Evolutionary conservation across 2,113 vertebrate species (phyloP), one percentile per base, ranked within the genome.

Genomic region (Cyphomyrus plagiostoma): DNA sequence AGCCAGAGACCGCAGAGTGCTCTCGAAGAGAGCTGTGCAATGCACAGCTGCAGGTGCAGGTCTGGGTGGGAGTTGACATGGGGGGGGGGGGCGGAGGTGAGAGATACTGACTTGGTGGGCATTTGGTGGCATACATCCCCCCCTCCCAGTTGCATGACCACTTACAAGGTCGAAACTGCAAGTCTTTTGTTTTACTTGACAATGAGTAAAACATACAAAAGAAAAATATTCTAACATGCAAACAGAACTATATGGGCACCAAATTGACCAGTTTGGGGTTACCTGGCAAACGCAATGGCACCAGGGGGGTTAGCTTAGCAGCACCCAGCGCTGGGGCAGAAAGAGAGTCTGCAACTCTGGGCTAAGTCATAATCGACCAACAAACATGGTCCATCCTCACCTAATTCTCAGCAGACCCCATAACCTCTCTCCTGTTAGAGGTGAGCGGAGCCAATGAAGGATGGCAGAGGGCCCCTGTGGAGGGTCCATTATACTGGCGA

Each of bases 1-100:
- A 49, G 89, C 89, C 89, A 88, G 39, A 87, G 53, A 88, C 89
- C 89, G 42, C 87, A 90, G 87, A 70, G 74, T 90, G 26, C 86
- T 87, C 30, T 87, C 83, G 82, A 21, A 80, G 87, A 88, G 48
- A 46, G 86, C 86, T 90, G 48, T n/a, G n/a, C 50, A 23, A 30
- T 87, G 30, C 89, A 52, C 52, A 23, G 26, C 85, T 88, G 89
- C 89, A 90, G 89, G 89, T 90, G 87, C 87, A 74, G 62, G 23
- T 30, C 35, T 17, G 45, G 85, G 62, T 39, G 15, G 66, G 53
- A 45, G 26, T 2, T 19, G 56, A 19, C 9, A 7, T 82, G 82
- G 42, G 42, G 19, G 50, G n/a, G 62, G 85, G 46, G 49, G 48
- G 48, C 9, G 26, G 35, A 52, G 82, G 80, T 83, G 53, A 48